Base-by-base conservation (phyloP, 2,888 invertebrate species). In the Notocelia uddmanniana region DNA sequence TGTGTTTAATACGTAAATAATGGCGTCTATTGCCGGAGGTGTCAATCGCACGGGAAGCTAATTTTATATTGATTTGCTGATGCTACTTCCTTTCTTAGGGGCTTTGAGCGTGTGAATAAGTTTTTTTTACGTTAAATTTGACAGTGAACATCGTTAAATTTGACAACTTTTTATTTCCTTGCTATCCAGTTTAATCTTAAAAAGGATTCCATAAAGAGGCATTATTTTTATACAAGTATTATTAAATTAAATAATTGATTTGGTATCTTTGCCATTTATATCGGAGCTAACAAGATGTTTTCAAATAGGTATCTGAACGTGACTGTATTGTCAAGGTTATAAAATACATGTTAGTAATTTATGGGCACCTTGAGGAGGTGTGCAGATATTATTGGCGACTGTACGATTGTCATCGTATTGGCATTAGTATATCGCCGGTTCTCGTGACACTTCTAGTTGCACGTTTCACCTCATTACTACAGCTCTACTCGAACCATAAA, bases 21-120 rank as follows among this genome's bases (percentile, higher is more conserved):
- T 90, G 90, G 80, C 76, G 69, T 78, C 91, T 87, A 91, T 90
- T 81, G 80, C 83, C 82, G 80, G 82, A 82, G 83, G 86, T 85
- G 86, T 75, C 76, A 74, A 77, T 77, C 73, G 50, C 63, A 63
- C 80, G 83, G 85, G 88, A 87, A 88, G 79, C 75, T 75, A 23
- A 75, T 79, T 81, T 75, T 78, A 84, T 77, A 86, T 89, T 83
- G 86, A 80, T 84, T 87, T 81, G 79, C 55, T 48, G 50, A 13
- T 13, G 37, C 48, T 31, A 31, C 31, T 62, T 50, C 62, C 66
- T 57, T 62, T 59, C 54, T 64, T 67, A 37, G 68, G 72, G 66
- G 59, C 41, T 11, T 60, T 18, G 59, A 45, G 21, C 71, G 72
- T 72, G 72, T 57, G 72, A 72, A 67, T 48, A 26, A 31, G 11